phyloP scores from a whole-genome alignment of 2,888 invertebrate species.

The Stenolophus ochropezus region DNA sequence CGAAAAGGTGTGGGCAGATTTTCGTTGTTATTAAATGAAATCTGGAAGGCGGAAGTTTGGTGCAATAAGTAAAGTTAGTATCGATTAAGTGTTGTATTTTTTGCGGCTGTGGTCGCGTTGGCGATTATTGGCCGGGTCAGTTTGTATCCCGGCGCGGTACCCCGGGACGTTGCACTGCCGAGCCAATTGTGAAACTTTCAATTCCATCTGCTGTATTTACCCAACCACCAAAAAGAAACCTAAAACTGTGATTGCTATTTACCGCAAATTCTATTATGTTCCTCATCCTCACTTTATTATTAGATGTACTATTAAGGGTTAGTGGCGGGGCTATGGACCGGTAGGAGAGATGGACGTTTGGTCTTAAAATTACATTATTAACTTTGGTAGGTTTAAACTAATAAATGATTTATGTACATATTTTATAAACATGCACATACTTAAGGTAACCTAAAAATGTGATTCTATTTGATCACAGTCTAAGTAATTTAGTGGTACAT shows the following conservation, averaged over 20 bases:
- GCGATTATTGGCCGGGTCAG: not conserved
- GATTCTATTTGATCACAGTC: no score
- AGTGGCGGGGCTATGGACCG: no score
- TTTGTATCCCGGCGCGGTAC: not conserved
- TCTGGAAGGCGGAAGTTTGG: not conserved
- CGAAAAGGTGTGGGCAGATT: no score
- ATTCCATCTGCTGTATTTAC: conserved; percentile 22
- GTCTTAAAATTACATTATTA: no score
- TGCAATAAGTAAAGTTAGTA: not conserved
- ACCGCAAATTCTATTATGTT: not conserved
- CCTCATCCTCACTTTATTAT: not conserved
- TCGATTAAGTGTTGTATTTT: not conserved
- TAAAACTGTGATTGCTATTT: not conserved
- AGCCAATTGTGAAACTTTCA: conserved; percentile 25
- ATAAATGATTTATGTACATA: no score
- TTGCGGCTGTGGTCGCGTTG: not conserved
- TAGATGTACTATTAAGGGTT: not conserved
- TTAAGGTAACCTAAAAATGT: no score
- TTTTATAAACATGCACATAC: no score
- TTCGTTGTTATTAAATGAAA: no score
- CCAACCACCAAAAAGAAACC: not conserved
- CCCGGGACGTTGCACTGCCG: not conserved
- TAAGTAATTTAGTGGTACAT: no score
- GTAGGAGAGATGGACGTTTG: no score
- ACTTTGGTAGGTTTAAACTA: no score